These are phyloP conservation scores for Ciconia nigra DNA, from an alignment of 2,797 vertebrate species.

Conservation along the genomic window DNA sequence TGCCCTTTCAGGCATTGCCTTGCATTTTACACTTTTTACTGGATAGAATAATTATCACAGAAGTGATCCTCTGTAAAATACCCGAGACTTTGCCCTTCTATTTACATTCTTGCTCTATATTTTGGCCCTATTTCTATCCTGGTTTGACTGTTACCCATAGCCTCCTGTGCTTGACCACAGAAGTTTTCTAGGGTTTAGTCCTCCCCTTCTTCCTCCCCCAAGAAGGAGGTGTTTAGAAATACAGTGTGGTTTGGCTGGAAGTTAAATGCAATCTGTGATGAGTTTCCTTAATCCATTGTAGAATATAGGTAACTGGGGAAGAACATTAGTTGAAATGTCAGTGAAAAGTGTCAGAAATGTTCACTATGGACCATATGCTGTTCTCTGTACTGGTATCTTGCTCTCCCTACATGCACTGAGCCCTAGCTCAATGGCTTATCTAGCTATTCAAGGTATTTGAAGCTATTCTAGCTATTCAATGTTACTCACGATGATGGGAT, in stretches of 20 bases:
- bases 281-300: background rate
- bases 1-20: background rate
- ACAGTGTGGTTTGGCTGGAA: background rate
- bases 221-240: background rate
- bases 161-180: background rate
- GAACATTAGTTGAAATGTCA: background rate
- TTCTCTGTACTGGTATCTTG: background rate
- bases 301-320: background rate
- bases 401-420: background rate
- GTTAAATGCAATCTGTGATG: background rate
- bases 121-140: background rate
- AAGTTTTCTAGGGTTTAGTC: background rate
- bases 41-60: background rate
- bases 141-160: background rate
- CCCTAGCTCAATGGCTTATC: constrained; percentile 8
- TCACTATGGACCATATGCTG: background rate
- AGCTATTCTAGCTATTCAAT: constrained; percentile 25
- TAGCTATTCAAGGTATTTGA: constrained; percentile 9
- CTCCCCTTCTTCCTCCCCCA: background rate
- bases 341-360: background rate
- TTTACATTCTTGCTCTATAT: background rate
- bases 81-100: background rate
- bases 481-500: background rate
- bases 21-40: background rate
- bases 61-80: background rate